These are phyloP conservation scores for Eulemur mongoz DNA, from an alignment of 2,797 vertebrate species.

Conservation along the genomic window DNA sequence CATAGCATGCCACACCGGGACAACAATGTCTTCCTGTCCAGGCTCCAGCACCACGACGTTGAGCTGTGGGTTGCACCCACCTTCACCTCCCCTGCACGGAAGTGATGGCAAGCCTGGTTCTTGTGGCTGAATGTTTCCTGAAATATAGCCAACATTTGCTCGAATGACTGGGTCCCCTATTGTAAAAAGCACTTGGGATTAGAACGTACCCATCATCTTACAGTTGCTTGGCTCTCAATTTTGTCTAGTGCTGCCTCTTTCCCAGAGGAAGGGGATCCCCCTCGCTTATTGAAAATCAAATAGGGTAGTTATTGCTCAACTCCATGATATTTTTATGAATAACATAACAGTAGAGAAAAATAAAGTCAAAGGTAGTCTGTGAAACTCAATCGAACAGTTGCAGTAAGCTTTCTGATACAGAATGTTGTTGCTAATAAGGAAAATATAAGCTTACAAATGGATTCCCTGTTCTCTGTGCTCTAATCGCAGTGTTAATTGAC, in stretches of 20 bases:
- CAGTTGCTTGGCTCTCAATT: not conserved
- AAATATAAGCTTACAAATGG: not conserved
- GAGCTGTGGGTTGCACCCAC: not conserved
- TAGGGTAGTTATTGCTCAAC: not conserved
- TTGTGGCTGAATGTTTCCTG: not conserved
- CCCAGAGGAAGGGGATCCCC: not conserved
- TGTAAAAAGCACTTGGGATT: not conserved
- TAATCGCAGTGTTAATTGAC: not conserved
- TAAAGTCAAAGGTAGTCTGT: not conserved
- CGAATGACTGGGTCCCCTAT: not conserved
- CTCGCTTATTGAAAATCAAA: not conserved
- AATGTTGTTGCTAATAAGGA: not conserved
- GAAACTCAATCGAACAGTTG: not conserved
- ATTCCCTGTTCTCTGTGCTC: not conserved
- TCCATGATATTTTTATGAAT: not conserved
- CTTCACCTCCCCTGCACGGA: no score
- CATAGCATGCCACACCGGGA: not conserved
- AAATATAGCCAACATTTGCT: not conserved
- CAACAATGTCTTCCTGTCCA: not conserved
- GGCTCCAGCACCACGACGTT: fast-evolving
- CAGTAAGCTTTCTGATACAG: not conserved
- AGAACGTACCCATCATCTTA: not conserved
- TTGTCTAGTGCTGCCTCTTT: not conserved
- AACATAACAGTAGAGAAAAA: not conserved
- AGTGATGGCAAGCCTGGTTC: not conserved